Evolutionary conservation across 2,888 invertebrate genomes (phyloP).

Genomic region (Ceriagrion tenellum): DNA sequence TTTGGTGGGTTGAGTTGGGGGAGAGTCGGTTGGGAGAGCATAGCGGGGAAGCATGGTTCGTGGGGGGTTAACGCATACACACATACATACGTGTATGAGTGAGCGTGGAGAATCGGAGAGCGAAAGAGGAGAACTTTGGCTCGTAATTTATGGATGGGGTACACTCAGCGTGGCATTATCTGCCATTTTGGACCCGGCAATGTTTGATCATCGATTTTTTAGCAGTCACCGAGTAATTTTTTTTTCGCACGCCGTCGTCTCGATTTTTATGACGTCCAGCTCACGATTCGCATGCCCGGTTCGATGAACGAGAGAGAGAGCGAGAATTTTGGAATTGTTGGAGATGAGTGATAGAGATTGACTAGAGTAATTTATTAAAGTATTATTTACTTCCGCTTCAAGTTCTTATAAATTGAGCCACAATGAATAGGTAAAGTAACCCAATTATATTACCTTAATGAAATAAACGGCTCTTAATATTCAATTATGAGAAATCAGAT

Average conservation of each 20-base stretch:
- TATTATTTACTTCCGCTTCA: too few relatives aligned
- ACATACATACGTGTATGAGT: not conserved
- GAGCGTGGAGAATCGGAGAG: constrained; percentile 1
- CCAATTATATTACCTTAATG: too few relatives aligned
- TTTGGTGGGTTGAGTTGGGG: not conserved
- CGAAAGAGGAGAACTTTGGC: not conserved
- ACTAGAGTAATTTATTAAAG: too few relatives aligned
- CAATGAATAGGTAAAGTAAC: too few relatives aligned
- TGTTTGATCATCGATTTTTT: constrained; percentile 45
- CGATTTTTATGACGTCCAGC: not conserved
- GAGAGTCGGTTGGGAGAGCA: not conserved
- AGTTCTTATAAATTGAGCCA: too few relatives aligned
- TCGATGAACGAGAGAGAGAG: not conserved
- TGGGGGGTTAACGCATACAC: not conserved
- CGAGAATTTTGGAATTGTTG: too few relatives aligned
- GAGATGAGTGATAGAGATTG: too few relatives aligned
- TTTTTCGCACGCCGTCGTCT: not conserved
- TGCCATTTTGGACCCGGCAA: not conserved
- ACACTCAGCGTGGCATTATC: constrained; percentile 18
- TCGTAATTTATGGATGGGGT: constrained; percentile 37
- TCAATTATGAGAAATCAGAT: too few relatives aligned
- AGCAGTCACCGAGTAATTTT: not conserved
- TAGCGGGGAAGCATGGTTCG: not conserved
- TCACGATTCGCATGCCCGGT: not conserved
- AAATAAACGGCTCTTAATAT: too few relatives aligned